phyloP scores from a whole-genome alignment of 1,140 invertebrate genomes.

The Rhyzopertha dominica region DNA sequence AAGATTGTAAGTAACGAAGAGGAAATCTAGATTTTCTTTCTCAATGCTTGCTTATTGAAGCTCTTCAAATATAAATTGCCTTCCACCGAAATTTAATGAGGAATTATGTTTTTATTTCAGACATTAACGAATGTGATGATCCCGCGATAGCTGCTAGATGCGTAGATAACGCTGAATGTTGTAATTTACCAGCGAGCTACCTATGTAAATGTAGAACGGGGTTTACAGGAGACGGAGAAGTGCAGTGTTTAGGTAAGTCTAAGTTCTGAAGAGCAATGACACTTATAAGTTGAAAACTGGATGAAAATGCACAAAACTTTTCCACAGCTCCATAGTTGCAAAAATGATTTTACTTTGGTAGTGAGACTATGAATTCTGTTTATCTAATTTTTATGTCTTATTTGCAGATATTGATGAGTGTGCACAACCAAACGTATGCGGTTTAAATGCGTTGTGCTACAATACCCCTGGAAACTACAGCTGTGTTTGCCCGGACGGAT shows the following conservation, averaged over 20 bases:
- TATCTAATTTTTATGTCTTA: not conserved
- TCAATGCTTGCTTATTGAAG: no score
- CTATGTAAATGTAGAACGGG: conserved; percentile 90
- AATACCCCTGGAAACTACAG: conserved; percentile 86
- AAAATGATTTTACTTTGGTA: no score
- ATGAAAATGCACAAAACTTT: no score
- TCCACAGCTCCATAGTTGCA: no score
- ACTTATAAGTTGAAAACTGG: not conserved
- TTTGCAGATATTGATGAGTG: conserved; percentile 83
- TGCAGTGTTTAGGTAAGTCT: conserved; percentile 65
- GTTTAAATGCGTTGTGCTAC: conserved; percentile 70
- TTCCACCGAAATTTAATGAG: no score
- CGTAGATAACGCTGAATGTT: conserved; percentile 88
- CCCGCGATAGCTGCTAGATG: conserved; percentile 74
- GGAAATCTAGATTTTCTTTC: no score
- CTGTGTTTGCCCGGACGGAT: conserved; percentile 78
- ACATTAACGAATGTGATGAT: conserved; percentile 91
- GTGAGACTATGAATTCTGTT: conserved; percentile 1
- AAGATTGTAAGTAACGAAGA: no score
- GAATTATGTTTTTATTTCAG: conserved; percentile 49
- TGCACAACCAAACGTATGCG: conserved; percentile 68
- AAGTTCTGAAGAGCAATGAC: not conserved
- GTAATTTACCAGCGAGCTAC: conserved; percentile 89
- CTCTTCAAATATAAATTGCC: no score
- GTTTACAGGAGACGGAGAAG: conserved; percentile 83